Base-by-base conservation (phyloP, 2,888 invertebrate species). In the Pteria penguin region DNA sequence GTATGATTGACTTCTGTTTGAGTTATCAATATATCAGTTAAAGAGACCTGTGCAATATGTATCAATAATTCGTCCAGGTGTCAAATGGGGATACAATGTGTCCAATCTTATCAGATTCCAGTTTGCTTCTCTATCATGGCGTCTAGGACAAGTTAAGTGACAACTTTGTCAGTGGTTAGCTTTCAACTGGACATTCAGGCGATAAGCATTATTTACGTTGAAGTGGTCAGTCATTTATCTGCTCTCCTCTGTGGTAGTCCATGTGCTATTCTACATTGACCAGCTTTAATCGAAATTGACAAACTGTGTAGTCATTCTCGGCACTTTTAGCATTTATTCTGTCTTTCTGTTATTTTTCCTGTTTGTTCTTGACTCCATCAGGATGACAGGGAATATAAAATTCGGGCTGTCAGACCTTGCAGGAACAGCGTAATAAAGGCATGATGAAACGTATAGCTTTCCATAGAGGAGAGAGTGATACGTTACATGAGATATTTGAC, bases 321-420 rank as follows among this genome's bases (percentile, higher is more conserved):
- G n/a, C n/a, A n/a, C n/a, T n/a, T 45, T 18, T 45, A 18, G 18
- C 45, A 8, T 14, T 14, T 45, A 14, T 45, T 14, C 45, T 45
- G 8, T 45, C 45, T 18, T 45, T 45, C 45, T 45, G 45, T 45
- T 45, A 45, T 45, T 45, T 45, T 45, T 45, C 45, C 8, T 45
- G 45, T 45, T 45, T 8, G 45, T 18, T 45, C 45, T 45, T 45
- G 45, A 14, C 45, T 45, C 11, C 45, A 14, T 45, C 18, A 14
- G 18, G 8, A 8, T 45, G 69, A 65, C 69, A 62, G 31, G 69
- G 68, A 75, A 75, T 75, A 75, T 75, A 75, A 75, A 75, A 75
- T 75, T 69, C 63, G 57, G 26, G 58, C 70, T 75, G 75, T 75
- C 75, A 75, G 52, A 65, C 31, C 52, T 60, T 60, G 26, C 24